Base-by-base conservation (phyloP, 2,113 vertebrate genomes). In the Thunnus maccoyii region DNA sequence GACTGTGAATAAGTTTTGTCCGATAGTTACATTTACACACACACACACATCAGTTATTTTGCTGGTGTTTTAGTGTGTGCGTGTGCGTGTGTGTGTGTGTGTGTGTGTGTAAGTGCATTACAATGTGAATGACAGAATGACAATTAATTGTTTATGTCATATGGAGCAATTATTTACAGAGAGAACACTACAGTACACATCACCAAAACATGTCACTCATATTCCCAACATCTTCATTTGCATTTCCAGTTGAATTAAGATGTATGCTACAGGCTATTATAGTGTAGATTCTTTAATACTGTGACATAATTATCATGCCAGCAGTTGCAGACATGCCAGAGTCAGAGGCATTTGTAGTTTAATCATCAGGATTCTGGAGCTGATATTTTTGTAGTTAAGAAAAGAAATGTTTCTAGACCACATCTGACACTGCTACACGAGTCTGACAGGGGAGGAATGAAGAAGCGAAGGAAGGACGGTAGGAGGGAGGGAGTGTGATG, bases 381-480 rank as follows among this genome's bases (percentile, higher is more conserved):
- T 55, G 27, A 76, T 69, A 17, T 62, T 18, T 71, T 76, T 77
- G 61, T 56, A 66, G 72, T 80, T 74, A 30, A 8, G 8, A 75
- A 78, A 27, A 79, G 17, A 63, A 69, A 83, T 27, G 14, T 71
- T 47, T 82, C 54, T 66, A 62, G 41, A 32, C 30, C 68, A n/a
- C 44, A 64, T 80, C 14, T 58, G 54, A 57, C 76, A 55, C 54
- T 32, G 32, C 52, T 41, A 1, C 30, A 32, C 36, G 41, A 62
- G 44, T 50, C 41, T 56, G 32, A 81, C 51, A 66, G 18, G 6
- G 3, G n/a, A 30, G 60, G 5, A 15, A 15, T 30, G 5, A 46
- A 46, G 8, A 48, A 12, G 58, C n/a, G 5, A 56, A 13, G 46
- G n/a, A 67, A 27, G 12, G 41, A 47, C 18, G 22, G 20, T 60